phyloP scores from a whole-genome alignment of 2,113 vertebrate genomes.

The Mesembrinibis cayennensis region DNA sequence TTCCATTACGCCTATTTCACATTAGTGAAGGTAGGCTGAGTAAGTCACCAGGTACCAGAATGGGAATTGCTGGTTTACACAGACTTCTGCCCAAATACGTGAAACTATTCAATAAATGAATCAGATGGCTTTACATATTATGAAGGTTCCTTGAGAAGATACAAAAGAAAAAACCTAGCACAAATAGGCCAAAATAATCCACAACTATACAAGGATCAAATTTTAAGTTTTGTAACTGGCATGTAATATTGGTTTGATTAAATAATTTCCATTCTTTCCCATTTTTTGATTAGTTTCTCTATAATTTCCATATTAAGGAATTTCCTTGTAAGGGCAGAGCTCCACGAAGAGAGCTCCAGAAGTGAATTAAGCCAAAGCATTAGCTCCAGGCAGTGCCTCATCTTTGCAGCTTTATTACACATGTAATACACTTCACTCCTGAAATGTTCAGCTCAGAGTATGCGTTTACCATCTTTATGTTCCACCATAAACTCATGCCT shows the following conservation, averaged over 20 bases:
- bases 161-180: background rate
- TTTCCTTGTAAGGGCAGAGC: background rate
- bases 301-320: background rate
- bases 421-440: background rate
- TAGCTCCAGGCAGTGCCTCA: background rate
- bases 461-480: slow-evolving; percentile 18
- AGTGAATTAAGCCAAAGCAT: background rate
- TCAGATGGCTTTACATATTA: background rate
- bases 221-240: background rate
- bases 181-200: background rate
- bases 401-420: background rate
- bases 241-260: background rate
- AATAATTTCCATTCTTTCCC: background rate
- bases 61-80: background rate
- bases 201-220: background rate
- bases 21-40: background rate
- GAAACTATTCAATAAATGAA: background rate
- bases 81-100: background rate
- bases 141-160: background rate
- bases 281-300: background rate
- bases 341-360: background rate
- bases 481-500: background rate
- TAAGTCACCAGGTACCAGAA: background rate
- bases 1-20: background rate
- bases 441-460: background rate